A percentile compares a stretch with the other conserved stretches of the same genome.
Evolutionary conservation across 2,797 vertebrate species (phyloP).

Genomic region (Phoebastria nigripes): DNA sequence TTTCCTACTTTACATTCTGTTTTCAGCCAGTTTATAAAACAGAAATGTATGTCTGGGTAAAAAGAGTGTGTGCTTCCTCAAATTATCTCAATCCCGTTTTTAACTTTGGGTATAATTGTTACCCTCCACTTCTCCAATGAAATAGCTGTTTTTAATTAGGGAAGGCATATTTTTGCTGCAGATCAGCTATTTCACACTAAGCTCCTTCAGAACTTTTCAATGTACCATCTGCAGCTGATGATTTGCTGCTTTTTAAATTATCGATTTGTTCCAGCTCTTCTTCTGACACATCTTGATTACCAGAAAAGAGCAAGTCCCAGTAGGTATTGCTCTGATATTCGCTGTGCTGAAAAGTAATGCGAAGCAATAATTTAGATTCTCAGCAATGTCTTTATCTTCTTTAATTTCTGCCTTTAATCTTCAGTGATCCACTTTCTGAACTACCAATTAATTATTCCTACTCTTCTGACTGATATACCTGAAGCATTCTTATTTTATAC

Average conservation of each 20-base stretch:
- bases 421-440: neutral
- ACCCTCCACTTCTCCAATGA: neutral
- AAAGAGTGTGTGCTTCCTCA: neutral
- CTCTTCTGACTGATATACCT: neutral
- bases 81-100: neutral
- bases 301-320: constrained; percentile 60
- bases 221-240: constrained; percentile 54
- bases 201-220: constrained; percentile 26
- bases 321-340: constrained; percentile 25
- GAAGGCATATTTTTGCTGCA: constrained; percentile 25
- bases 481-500: neutral
- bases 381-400: constrained; percentile 14
- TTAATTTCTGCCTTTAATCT: constrained; percentile 33
- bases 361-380: constrained; percentile 42
- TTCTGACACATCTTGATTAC: constrained; percentile 60
- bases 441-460: neutral
- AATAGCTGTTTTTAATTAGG: constrained; percentile 27
- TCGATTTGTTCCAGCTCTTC: constrained; percentile 61
- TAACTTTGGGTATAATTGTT: neutral
- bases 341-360: neutral
- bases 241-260: constrained; percentile 57
- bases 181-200: constrained; percentile 19
- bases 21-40: neutral
- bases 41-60: neutral
- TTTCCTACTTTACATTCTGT: neutral